Conservation (phyloP, 2,113 vertebrate species). For the Paedocypris sp. region DNA sequence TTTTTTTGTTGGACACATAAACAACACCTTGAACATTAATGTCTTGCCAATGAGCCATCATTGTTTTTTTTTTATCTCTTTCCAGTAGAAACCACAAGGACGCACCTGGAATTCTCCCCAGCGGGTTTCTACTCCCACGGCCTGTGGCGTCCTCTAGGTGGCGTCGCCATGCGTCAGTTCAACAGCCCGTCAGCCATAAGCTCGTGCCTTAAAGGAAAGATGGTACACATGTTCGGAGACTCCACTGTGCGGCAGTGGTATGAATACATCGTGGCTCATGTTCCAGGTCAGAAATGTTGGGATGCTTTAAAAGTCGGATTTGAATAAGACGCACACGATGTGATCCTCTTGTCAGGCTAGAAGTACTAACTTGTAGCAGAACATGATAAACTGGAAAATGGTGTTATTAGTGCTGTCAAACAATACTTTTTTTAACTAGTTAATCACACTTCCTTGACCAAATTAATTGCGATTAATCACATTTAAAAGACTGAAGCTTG, state of each 20-base stretch:
- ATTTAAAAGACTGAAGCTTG: too few species aligned
- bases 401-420: too few species aligned
- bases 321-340: too few species aligned
- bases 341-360: too few species aligned
- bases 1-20: too few species aligned
- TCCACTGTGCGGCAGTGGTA: slow-evolving; percentile 95
- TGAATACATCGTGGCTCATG: slow-evolving; percentile 74
- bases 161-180: slow-evolving; percentile 61
- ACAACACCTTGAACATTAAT: too few species aligned
- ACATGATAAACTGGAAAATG: too few species aligned
- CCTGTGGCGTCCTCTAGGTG: slow-evolving; percentile 66
- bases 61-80: neutral
- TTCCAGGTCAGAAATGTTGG: slow-evolving; percentile 75
- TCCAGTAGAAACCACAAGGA: slow-evolving; percentile 34
- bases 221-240: slow-evolving; percentile 85
- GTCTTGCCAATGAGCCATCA: neutral
- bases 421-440: too few species aligned
- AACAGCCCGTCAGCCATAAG: slow-evolving; percentile 66
- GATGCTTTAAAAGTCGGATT: too few species aligned
- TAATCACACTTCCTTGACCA: too few species aligned
- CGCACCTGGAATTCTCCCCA: slow-evolving; percentile 45
- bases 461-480: too few species aligned
- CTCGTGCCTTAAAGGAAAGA: slow-evolving; percentile 77
- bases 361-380: too few species aligned
- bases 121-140: slow-evolving; percentile 82